A percentile compares a stretch with the other conserved stretches of the same genome.
phyloP scores from a whole-genome alignment of 1,140 invertebrate species.

The Holcopasites calliopsidis region DNA sequence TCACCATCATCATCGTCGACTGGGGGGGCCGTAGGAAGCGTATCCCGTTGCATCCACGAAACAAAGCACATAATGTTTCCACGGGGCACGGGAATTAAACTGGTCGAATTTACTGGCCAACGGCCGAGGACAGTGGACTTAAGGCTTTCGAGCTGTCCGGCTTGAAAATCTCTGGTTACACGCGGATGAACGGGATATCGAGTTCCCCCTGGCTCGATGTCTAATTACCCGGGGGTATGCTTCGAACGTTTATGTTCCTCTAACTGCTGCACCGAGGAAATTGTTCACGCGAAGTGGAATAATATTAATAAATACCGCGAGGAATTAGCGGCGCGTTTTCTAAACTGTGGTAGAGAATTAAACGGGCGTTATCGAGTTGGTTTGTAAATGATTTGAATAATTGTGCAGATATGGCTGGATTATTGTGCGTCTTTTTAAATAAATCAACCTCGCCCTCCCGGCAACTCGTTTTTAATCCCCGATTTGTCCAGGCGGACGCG shows the following conservation, averaged over 20 bases:
- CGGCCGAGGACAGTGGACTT: conserved; percentile 42
- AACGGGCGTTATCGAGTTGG: too few species aligned
- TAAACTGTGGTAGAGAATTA: too few species aligned
- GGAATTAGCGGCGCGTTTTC: too few species aligned
- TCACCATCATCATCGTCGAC: conserved; percentile 29
- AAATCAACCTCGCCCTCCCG: too few species aligned
- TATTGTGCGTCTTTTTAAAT: too few species aligned
- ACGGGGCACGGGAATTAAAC: conserved; percentile 43
- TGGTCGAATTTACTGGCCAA: conserved; percentile 55
- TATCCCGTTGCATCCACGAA: conserved; percentile 7
- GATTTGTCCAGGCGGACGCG: too few species aligned
- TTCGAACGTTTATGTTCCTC: conserved; percentile 27
- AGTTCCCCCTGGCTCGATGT: conserved; percentile 22
- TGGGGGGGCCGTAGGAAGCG: conserved; percentile 29
- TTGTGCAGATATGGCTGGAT: too few species aligned
- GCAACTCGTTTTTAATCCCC: too few species aligned
- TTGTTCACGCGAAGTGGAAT: too few species aligned
- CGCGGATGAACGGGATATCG: conserved; percentile 34
- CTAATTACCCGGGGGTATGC: conserved; percentile 43
- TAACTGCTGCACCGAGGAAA: not conserved
- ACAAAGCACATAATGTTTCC: conserved; percentile 32
- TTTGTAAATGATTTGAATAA: too few species aligned
- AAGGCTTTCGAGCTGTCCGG: conserved; percentile 12
- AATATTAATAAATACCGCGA: too few species aligned
- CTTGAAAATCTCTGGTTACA: conserved; percentile 59